A percentile compares a stretch with the other conserved stretches of the same genome.
These are phyloP conservation scores for Odontocerum albicorne DNA, from an alignment of 2,888 invertebrate genomes.

Conservation along the genomic window DNA sequence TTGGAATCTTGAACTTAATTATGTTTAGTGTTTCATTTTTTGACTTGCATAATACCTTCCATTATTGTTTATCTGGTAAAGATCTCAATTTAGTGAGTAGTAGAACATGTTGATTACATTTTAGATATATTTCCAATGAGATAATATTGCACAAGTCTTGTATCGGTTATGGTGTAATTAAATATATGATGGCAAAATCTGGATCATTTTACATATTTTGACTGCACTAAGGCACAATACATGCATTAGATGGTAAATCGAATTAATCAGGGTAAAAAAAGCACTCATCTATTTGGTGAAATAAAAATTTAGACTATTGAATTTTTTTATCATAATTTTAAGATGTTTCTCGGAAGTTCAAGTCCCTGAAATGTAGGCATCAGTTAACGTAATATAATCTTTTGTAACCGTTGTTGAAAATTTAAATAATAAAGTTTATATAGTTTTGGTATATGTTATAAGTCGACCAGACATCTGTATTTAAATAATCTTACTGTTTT, in stretches of 20 bases:
- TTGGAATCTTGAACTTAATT: too few relatives aligned
- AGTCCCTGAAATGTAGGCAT: not conserved
- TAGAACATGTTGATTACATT: not conserved
- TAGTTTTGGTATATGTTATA: slow-evolving; percentile 17
- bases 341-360: not conserved
- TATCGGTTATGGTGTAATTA: too few relatives aligned
- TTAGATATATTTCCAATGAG: slow-evolving; percentile 2
- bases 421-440: slow-evolving; percentile 3
- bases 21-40: too few relatives aligned
- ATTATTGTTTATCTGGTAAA: too few relatives aligned
- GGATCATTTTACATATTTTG: slow-evolving; percentile 2
- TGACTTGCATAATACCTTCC: too few relatives aligned
- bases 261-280: slow-evolving; percentile 16
- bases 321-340: not conserved
- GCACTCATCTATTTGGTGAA: slow-evolving; percentile 10
- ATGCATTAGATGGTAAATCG: slow-evolving; percentile 12
- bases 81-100: slow-evolving; percentile 5
- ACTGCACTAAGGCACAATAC: slow-evolving; percentile 14
- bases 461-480: slow-evolving; percentile 36
- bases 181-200: too few relatives aligned
- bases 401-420: slow-evolving; percentile 13
- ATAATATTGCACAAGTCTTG: slow-evolving; percentile 9
- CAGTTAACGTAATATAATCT: not conserved
- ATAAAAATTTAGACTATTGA: not conserved
- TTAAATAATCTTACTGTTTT: slow-evolving; percentile 25